Conservation (phyloP, 2,113 vertebrate species). For the Sclerurus mexicanus region DNA sequence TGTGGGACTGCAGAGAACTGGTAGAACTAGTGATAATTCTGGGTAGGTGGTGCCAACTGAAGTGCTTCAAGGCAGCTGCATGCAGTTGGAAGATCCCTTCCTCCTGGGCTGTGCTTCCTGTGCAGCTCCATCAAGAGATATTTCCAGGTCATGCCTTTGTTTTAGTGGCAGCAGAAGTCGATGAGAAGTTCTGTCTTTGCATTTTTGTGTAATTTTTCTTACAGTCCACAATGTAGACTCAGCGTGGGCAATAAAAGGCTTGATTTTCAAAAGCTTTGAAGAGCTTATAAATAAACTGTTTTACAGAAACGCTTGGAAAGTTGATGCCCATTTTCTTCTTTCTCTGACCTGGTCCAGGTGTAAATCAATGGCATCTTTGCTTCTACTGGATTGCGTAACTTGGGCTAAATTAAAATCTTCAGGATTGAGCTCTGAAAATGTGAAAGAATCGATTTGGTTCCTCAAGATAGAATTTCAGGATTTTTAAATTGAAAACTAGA, state of each 20-base stretch:
- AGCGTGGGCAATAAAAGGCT: background rate
- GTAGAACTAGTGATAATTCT: background rate
- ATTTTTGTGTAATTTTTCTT: background rate
- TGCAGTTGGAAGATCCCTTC: background rate
- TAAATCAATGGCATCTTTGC: background rate
- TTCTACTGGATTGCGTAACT: background rate
- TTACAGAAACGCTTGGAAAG: background rate
- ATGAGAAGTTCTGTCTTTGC: background rate
- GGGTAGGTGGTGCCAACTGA: background rate
- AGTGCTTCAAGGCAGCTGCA: background rate
- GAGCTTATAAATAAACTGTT: background rate
- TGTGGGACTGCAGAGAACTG: background rate
- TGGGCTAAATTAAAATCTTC: background rate
- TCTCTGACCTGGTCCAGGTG: background rate
- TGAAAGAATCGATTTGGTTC: background rate
- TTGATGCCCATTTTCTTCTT: background rate
- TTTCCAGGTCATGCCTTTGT: background rate
- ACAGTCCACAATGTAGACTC: background rate
- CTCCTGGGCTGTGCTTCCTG: background rate
- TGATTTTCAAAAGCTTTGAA: background rate
- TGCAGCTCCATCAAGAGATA: background rate
- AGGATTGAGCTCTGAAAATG: background rate
- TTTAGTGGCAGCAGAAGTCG: background rate
- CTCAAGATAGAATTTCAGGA: background rate
- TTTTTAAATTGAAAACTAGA: background rate